phyloP scores from a whole-genome alignment of 35 echinoderm and acorn worm genomes.

The Apostichopus californicus region DNA sequence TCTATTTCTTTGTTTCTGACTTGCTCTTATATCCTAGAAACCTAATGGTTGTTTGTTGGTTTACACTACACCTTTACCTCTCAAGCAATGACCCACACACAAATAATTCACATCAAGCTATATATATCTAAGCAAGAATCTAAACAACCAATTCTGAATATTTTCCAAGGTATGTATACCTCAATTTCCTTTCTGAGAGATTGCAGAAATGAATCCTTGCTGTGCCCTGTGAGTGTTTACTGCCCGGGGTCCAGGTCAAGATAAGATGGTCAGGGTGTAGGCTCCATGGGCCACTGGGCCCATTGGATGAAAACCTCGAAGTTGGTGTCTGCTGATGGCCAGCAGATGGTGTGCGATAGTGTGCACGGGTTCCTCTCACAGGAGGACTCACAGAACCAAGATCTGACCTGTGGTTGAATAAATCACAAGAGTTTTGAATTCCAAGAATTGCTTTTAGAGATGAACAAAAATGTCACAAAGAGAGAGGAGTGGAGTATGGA shows the following conservation, averaged over 20 bases:
- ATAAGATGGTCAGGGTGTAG: conserved; percentile 56
- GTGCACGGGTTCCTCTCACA: conserved; percentile 49
- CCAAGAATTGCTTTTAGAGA: too few species aligned
- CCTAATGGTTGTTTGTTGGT: too few species aligned
- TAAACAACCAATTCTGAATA: too few species aligned
- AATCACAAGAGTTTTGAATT: too few species aligned
- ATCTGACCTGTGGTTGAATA: background rate
- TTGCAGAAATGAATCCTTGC: conserved; percentile 57
- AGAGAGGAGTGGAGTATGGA: too few species aligned
- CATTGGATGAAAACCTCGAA: background rate
- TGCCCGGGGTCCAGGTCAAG: conserved; percentile 36
- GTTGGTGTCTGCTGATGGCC: background rate
- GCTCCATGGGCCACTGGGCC: conserved; percentile 37
- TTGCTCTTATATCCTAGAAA: too few species aligned
- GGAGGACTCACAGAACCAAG: conserved; percentile 46
- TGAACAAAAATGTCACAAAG: too few species aligned
- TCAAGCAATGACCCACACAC: too few species aligned
- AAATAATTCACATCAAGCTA: too few species aligned
- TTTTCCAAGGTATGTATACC: conserved; percentile 18
- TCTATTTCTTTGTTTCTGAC: too few species aligned
- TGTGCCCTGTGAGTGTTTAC: conserved; percentile 10
- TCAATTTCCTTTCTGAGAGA: conserved; percentile 60
- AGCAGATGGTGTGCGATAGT: background rate
- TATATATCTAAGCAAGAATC: too few species aligned
- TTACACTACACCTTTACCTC: too few species aligned